Base-by-base conservation (phyloP, 2,113 vertebrate species). In the Cathartes aura region DNA sequence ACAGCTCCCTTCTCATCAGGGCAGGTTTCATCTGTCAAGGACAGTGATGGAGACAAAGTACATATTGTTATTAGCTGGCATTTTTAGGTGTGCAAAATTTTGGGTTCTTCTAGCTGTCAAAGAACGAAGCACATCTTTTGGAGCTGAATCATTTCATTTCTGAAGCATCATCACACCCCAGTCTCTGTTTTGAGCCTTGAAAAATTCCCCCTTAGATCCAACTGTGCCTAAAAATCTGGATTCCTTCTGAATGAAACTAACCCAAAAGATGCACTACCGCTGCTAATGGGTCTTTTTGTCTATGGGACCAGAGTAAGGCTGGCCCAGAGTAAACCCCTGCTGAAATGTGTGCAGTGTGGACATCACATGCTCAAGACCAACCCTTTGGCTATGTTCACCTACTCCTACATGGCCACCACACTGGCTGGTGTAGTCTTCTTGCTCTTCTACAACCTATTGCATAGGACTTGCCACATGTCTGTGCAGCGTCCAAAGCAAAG, bases 391-490 rank as follows among this genome's bases (percentile, higher is more conserved):
- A 20, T 0, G 2, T 9, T 82, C 34, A 52, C 36, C 36, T 20
- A 5, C 10, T 60, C 12, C 29, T 68, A 16, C 23, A 4, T 15
- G 38, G 24, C 22, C 72, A 84, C 8, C 5, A 15, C n/a, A 19
- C 5, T 26, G 34, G 16, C 9, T 60, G 50, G 26, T 32, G 11
- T 5, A 38, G 9, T 14, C 9, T 63, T 91, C 24, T 79, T 64
- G n/a, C 15, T 83, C 22, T 87, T 83, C 34, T 29, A 40, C 15
- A 81, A 12, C 6, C 32, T 74, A 3, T 12, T 15, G 42, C 38
- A 14, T 3, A 22, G 62, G 30, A 60, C 7, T 87, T 68, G 10
- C 19, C 38, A 58, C 0, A 0, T 29, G 7, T 75, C 36, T 21
- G 29, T 47, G 53, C 9, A 67, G 11, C 8, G 8, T 18, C 8